phyloP scores from a whole-genome alignment of 2,888 invertebrate species.

The Cheilosia vernalis region DNA sequence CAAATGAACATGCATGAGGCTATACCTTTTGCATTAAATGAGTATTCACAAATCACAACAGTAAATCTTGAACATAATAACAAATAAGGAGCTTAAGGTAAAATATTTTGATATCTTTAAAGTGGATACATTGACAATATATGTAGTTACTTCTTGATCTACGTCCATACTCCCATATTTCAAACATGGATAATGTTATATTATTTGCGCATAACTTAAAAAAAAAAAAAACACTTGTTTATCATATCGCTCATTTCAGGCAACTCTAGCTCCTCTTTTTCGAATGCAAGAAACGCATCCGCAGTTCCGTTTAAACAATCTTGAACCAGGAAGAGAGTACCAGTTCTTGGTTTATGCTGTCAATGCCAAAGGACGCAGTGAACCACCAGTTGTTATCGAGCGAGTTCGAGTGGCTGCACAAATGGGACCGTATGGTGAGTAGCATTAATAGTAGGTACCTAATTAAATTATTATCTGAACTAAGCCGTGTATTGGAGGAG shows the following conservation, averaged over 20 bases:
- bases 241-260: conserved; percentile 79
- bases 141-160: no score
- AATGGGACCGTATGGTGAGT: conserved; percentile 83
- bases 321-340: conserved; percentile 91
- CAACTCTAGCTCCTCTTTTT: conserved; percentile 86
- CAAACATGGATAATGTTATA: no score
- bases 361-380: conserved; percentile 91
- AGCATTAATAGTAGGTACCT: neutral
- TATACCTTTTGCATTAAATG: no score
- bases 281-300: conserved; percentile 87
- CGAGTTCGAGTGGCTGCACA: conserved; percentile 83
- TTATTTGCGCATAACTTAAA: no score
- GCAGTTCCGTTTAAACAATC: conserved; percentile 88
- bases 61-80: no score
- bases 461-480: neutral
- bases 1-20: no score
- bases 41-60: no score
- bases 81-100: no score
- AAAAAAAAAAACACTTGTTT: no score
- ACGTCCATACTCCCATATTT: neutral
- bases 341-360: conserved; percentile 92
- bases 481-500: neutral
- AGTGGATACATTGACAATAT: no score
- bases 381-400: conserved; percentile 89
- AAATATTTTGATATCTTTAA: no score